Conservation (phyloP, 2,888 invertebrate genomes). For the Ophioninae sp. region DNA sequence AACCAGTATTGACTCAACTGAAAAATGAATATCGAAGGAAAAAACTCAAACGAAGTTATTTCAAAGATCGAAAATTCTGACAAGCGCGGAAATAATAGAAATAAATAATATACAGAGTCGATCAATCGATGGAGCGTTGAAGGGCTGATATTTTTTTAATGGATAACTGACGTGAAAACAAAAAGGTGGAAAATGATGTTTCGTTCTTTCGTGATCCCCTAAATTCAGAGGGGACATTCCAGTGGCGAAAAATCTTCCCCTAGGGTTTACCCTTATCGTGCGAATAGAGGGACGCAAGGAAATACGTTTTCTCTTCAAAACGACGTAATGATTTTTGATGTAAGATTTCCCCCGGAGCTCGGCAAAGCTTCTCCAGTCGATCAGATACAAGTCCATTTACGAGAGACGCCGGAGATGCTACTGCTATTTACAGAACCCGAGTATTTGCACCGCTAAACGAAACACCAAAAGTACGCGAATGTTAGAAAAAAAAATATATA, state of each 20-base stretch:
- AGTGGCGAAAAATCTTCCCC: conserved; percentile 30
- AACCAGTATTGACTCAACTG: no score
- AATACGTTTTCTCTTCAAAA: conserved; percentile 32
- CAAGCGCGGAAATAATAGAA: neutral
- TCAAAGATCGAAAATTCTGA: no score
- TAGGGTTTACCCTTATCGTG: conserved; percentile 1
- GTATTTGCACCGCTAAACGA: conserved; percentile 60
- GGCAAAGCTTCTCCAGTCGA: neutral
- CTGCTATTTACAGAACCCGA: conserved; percentile 59
- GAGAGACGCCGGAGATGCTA: conserved; percentile 38
- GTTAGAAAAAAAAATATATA: neutral
- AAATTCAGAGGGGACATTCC: conserved; percentile 38
- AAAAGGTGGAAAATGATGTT: neutral
- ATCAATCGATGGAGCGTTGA: neutral
- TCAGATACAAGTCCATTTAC: neutral
- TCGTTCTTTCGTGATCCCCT: conserved; percentile 53
- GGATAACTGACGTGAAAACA: conserved; percentile 19
- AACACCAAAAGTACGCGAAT: conserved; percentile 53
- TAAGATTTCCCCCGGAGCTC: neutral
- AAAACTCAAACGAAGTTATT: no score
- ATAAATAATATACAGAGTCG: neutral
- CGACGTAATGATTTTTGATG: conserved; percentile 27
- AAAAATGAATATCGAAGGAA: no score
- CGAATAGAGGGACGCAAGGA: conserved; percentile 27
- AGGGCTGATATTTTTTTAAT: conserved; percentile 2